Evolutionary conservation across 2,888 invertebrate species (phyloP).

Genomic region (Serrognathus titanus): DNA sequence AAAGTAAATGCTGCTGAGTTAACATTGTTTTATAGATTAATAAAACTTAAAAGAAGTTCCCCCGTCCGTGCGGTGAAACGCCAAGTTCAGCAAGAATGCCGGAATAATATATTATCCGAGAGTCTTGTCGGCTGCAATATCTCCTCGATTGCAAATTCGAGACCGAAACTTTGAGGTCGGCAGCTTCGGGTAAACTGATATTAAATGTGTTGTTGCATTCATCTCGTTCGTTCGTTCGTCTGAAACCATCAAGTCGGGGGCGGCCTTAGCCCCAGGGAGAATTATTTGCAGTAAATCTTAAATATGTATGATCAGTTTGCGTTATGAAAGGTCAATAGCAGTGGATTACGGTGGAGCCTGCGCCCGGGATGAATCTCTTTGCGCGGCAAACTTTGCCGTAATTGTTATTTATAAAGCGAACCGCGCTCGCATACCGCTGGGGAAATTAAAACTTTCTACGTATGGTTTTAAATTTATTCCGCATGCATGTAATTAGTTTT

Average conservation of each 20-base stretch:
- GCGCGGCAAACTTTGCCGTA: conserved; percentile 11
- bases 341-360: background rate
- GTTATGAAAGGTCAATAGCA: conserved; percentile 1
- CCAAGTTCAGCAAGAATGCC: conserved; percentile 2
- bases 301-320: conserved; percentile 1
- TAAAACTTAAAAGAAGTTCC: background rate
- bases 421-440: conserved; percentile 11
- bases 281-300: conserved; percentile 4
- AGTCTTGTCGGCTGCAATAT: background rate
- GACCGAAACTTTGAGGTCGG: conserved; percentile 2
- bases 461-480: conserved; percentile 12
- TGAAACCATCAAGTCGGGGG: background rate
- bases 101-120: background rate
- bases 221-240: background rate
- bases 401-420: conserved; percentile 18
- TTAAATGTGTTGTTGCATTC: conserved; percentile 4
- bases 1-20: background rate
- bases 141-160: conserved; percentile 1
- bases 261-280: background rate
- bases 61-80: conserved; percentile 2
- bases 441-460: conserved; percentile 18
- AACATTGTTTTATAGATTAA: background rate
- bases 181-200: conserved; percentile 2
- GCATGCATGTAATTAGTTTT: conserved; percentile 1
- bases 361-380: background rate